These are phyloP conservation scores for Pentamera pediparva DNA, from an alignment of 53 echinoderm and acorn worm species.

Conservation along the genomic window DNA sequence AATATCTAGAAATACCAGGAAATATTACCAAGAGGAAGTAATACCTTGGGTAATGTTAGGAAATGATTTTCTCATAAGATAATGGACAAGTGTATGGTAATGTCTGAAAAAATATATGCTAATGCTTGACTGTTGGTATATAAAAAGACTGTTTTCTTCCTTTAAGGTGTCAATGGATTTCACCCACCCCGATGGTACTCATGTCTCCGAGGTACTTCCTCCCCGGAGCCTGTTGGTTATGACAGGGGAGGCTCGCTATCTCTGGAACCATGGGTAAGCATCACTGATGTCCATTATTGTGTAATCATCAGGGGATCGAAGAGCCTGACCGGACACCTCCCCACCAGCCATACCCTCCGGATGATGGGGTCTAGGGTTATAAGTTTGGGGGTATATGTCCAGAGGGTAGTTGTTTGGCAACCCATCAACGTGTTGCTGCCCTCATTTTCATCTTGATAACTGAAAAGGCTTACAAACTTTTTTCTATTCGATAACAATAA, in stretches of 20 bases:
- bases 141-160: background rate
- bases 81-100: background rate
- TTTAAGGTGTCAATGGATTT: slow-evolving; percentile 90
- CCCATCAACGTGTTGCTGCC: background rate
- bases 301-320: background rate
- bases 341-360: too few species aligned
- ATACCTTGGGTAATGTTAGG: too few species aligned
- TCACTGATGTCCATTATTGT: background rate
- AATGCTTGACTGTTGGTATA: too few species aligned
- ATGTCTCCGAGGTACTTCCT: slow-evolving; percentile 63
- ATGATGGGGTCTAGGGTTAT: too few species aligned
- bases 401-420: background rate
- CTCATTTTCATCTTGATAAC: background rate
- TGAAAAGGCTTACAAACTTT: too few species aligned
- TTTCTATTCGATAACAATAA: too few species aligned
- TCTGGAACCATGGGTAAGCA: slow-evolving; percentile 94
- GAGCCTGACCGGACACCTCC: too few species aligned
- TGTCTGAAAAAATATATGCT: background rate
- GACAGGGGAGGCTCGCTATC: slow-evolving; percentile 79
- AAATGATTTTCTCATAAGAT: too few species aligned
- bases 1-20: too few species aligned
- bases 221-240: slow-evolving; percentile 67
- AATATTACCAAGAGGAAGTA: too few species aligned
- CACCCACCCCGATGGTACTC: slow-evolving; percentile 56
- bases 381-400: too few species aligned